These are phyloP conservation scores for Thaleichthys pacificus DNA, from an alignment of 2,797 vertebrate genomes.

Conservation along the genomic window DNA sequence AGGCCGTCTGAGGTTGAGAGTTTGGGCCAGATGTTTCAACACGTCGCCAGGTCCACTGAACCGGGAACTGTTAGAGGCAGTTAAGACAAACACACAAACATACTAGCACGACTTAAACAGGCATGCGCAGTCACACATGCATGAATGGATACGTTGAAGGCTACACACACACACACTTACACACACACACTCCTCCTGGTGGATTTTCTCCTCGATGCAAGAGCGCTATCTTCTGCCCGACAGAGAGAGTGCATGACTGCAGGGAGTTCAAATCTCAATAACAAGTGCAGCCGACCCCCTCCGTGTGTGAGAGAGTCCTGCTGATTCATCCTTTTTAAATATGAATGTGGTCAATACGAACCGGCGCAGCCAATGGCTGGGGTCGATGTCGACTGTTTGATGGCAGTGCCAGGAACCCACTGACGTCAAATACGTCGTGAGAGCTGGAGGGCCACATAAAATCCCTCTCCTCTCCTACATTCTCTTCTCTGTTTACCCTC, in stretches of 20 bases:
- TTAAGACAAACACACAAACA: no score
- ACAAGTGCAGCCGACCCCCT: constrained; percentile 35
- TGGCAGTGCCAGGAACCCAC: neutral
- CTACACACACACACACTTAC: constrained; percentile 11
- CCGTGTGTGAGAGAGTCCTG: constrained; percentile 28
- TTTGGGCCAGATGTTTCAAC: neutral
- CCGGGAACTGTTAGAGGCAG: neutral
- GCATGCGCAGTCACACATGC: no score
- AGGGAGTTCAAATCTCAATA: constrained; percentile 42
- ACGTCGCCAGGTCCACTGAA: neutral
- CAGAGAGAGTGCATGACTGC: constrained; percentile 52
- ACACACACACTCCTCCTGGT: constrained; percentile 15
- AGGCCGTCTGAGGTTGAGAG: no score
- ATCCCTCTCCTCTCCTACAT: neutral
- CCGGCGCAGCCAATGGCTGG: constrained; percentile 15
- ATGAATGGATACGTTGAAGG: neutral
- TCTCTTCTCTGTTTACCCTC: neutral
- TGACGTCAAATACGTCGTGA: neutral
- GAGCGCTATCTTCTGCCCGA: constrained; percentile 58
- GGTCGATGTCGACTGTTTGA: neutral
- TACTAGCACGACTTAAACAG: no score
- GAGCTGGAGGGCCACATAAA: neutral
- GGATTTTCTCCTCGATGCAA: constrained; percentile 41
- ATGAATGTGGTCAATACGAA: constrained; percentile 13
- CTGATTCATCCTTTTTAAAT: constrained; percentile 43